Conservation (phyloP, 2,888 invertebrate species). For the Morpho achilles region DNA sequence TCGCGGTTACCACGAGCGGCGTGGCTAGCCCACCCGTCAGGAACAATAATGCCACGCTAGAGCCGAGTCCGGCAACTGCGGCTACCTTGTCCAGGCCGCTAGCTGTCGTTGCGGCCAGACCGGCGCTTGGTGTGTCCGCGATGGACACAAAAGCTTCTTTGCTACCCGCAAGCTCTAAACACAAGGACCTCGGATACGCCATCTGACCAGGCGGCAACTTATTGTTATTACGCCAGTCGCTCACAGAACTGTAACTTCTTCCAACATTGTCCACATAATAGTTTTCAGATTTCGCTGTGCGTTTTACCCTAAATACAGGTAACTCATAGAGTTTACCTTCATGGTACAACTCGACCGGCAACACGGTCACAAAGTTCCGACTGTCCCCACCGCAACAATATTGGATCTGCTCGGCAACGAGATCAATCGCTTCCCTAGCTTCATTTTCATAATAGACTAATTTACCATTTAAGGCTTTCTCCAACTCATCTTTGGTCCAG, state of each 20-base stretch:
- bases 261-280: slow-evolving; percentile 29
- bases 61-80: slow-evolving; percentile 27
- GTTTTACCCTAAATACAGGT: slow-evolving; percentile 29
- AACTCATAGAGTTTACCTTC: slow-evolving; percentile 31
- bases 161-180: slow-evolving; percentile 21
- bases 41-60: slow-evolving; percentile 28
- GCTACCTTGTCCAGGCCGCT: slow-evolving; percentile 27
- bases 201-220: slow-evolving; percentile 29
- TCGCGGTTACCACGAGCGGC: slow-evolving; percentile 26
- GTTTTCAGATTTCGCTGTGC: slow-evolving; percentile 21
- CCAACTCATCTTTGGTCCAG: slow-evolving; percentile 27
- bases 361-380: slow-evolving; percentile 28
- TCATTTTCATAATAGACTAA: slow-evolving; percentile 29
- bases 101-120: slow-evolving; percentile 19
- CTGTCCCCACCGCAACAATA: slow-evolving; percentile 28
- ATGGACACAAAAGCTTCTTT: slow-evolving; percentile 22
- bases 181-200: slow-evolving; percentile 25
- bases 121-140: slow-evolving; percentile 22
- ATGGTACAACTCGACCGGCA: slow-evolving; percentile 30
- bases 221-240: slow-evolving; percentile 25
- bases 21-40: slow-evolving; percentile 29
- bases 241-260: slow-evolving; percentile 21
- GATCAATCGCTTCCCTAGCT: slow-evolving; percentile 31
- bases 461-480: slow-evolving; percentile 26
- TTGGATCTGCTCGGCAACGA: slow-evolving; percentile 29